Evolutionary conservation across 2,888 invertebrate species (phyloP), one percentile per base, ranked within the genome.

Genomic region (Caenorhabditis sulstoni): DNA sequence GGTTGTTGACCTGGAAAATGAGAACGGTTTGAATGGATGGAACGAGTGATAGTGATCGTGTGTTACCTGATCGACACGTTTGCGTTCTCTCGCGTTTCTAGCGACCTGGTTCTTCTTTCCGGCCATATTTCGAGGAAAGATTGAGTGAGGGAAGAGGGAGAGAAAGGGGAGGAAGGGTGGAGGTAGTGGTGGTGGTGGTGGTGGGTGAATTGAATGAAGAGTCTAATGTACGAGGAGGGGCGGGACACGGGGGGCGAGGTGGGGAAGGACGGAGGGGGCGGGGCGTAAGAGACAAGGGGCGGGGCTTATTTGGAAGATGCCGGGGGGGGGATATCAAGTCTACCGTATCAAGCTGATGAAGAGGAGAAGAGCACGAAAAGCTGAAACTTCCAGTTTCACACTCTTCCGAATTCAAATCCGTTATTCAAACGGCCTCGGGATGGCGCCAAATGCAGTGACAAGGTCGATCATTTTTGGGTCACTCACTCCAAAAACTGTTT

Each of bases 1-100:
- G 83, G 29, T 77, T 62, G 55, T 85, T 85, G 3, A 85, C 85
- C 84, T 84, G 65, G 14, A 71, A 59, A 23, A n/a, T 11, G 37
- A 16, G 12, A 8, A n/a, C 14, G 14, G 37, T 14, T 44, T 9
- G 44, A 9, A 50, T n/a, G 22, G 49, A 0, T 14, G 45, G 37
- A 47, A 44, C 22, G 8, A 71, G 65, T n/a, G 37, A n/a, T 29
- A 44, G 39, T 23, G 4, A 11, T 12, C 37, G 20, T 20, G 37
- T 18, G 23, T 58, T 35, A 82, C 84, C 79, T 81, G 82, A 74
- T 85, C 78, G 23, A 85, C 85, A 23, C 85, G 61, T 9, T 81
- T 83, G 20, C 85, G 41, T 52, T 85, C 85, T 29, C 85, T 58
- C 44, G 81, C 82, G 35, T 85, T 85, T 62, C 85, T 57, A 18